Base-by-base conservation (phyloP, 2,888 invertebrate genomes). In the Watsonalla cultraria region DNA sequence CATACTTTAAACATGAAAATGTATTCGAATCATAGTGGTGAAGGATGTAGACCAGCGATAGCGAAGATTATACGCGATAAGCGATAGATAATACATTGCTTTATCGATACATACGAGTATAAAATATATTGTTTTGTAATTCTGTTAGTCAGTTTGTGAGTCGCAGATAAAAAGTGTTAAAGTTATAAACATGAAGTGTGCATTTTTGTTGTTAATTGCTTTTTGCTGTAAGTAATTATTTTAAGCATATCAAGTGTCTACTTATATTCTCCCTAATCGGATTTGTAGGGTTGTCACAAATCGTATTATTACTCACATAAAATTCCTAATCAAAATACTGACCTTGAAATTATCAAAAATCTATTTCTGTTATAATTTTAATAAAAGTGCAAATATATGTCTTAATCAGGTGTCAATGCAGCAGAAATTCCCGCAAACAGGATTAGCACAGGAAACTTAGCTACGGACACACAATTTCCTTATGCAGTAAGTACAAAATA, bases 381-480 rank as follows among this genome's bases (percentile, higher is more conserved):
- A 24, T 2, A 2, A 24, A 24, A 24, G 24, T 24, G 24, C 2
- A 24, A 24, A 24, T 2, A 24, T 24, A 24, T 24, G 2, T 24
- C 24, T 54, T 13, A 55, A 54, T 46, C 9, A 13, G 7, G 14
- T 42, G 0, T 7, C 49, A 35, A 42, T 42, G 42, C 42, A 42
- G 42, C 42, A 42, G 42, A 42, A 11, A 11, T 11, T 8, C 42
- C 42, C 8, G 11, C 11, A 11, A 52, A 46, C 35, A 65, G 74
- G 61, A 70, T 74, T 15, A 46, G 54, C 37, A 63, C 66, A 55
- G 72, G 71, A 46, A 11, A 51, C 1, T 33, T 55, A 5, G 72
- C 74, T 6, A 33, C 52, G 5, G 56, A 64, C 34, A 47, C 51
- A 11, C 66, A 70, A 55, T 75, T 70, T 47, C 66, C 63, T 37